These are phyloP conservation scores for Athripsodes cinereus DNA, from an alignment of 2,888 invertebrate species.

Conservation along the genomic window DNA sequence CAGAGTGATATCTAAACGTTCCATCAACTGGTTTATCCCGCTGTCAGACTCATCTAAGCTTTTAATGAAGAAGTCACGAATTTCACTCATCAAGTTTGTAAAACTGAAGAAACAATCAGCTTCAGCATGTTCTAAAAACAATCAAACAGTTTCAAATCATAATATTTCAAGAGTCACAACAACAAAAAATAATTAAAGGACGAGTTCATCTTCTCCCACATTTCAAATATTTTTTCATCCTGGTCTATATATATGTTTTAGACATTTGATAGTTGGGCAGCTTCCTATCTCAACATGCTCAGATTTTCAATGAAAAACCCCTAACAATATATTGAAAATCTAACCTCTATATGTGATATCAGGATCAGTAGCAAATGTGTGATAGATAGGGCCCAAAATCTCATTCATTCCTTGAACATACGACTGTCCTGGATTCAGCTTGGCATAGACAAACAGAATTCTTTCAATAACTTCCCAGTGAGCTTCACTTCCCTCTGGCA, in stretches of 20 bases:
- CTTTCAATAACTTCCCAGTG: slow-evolving; percentile 99
- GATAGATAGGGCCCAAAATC: slow-evolving; percentile 97
- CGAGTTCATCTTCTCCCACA: no score
- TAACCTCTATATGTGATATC: slow-evolving; percentile 72
- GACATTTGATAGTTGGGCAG: no score
- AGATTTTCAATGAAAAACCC: no score
- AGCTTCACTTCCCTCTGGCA: slow-evolving; percentile 87
- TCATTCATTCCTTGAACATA: slow-evolving; percentile 99
- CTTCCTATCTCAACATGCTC: no score
- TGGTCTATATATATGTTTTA: no score
- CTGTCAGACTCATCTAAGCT: slow-evolving; percentile 88
- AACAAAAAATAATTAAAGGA: no score
- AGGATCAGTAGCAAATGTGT: slow-evolving; percentile 90
- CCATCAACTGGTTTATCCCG: slow-evolving; percentile 91
- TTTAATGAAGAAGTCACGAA: slow-evolving; percentile 95
- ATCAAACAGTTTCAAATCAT: no score
- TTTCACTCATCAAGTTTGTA: slow-evolving; percentile 96
- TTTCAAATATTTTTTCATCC: no score
- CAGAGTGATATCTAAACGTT: slow-evolving; percentile 67
- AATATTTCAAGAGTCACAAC: no score
- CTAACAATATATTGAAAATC: no score
- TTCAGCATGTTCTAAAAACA: slow-evolving; percentile 76
- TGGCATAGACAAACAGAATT: slow-evolving; percentile 94
- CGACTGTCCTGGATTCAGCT: slow-evolving; percentile 95
- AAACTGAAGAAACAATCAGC: slow-evolving; percentile 98